A percentile compares a stretch with the other conserved stretches of the same genome.
Conservation (phyloP, 2,113 vertebrate species). For the Sarotherodon lohbergeri region DNA sequence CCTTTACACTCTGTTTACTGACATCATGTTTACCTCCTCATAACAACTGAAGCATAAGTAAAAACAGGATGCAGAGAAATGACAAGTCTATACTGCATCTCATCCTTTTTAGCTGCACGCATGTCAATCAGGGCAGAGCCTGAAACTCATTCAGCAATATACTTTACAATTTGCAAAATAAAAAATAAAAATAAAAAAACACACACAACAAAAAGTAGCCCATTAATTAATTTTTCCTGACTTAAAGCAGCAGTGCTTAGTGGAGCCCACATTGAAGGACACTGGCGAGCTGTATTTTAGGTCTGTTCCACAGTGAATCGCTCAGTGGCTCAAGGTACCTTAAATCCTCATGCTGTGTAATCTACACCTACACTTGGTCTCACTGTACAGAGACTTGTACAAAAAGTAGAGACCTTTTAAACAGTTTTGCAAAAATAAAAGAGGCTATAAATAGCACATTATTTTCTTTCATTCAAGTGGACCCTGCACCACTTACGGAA, state of each 20-base stretch:
- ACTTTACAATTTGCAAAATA: background rate
- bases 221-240: background rate
- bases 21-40: background rate
- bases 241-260: background rate
- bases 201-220: background rate
- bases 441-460: background rate
- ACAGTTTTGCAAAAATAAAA: background rate
- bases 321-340: background rate
- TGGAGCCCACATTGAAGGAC: background rate
- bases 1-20: background rate
- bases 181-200: background rate
- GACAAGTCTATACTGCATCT: background rate
- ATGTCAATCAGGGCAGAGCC: background rate
- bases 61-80: background rate
- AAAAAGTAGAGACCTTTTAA: background rate
- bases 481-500: background rate
- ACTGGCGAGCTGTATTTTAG: background rate
- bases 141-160: background rate
- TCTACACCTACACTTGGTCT: slow-evolving; percentile 1
- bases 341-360: background rate
- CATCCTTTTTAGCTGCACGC: slow-evolving; percentile 32
- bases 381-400: background rate
- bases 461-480: background rate
- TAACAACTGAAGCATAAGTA: background rate
- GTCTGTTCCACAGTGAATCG: background rate